Base-by-base conservation (phyloP, 2,888 invertebrate genomes). In the Drosophila paranaensis region DNA sequence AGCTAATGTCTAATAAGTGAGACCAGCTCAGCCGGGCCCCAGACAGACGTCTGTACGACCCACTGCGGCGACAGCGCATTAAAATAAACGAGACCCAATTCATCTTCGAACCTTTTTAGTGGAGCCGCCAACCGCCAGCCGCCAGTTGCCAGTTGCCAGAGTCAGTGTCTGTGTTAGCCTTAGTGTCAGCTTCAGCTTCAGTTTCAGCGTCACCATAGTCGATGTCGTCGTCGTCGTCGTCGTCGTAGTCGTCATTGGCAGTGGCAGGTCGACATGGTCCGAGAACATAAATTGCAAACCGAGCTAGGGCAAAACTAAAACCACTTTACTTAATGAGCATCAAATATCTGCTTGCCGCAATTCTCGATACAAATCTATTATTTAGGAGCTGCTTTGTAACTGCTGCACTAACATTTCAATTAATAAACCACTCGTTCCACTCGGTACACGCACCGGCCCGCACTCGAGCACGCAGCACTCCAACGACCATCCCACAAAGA, bases 261-360 rank as follows among this genome's bases (percentile, higher is more conserved):
- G 56, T 51, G 58, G 30, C 40, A 45, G 51, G 53, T 50, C 45
- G 39, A 54, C 25, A 39, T 37, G 42, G 62, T 55, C 50, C 60
- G 45, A 63, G 60, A 65, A 76, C 71, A 86, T 78, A 82, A 83
- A 86, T 82, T 85, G 83, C 83, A 76, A 69, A 66, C 65, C 60
- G 68, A 71, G 71, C 45, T 16, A 56, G 74, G 80, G 70, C 60
- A 68, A 54, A 85, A 87, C 87, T 88, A 82, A 89, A 91, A 91
- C 88, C 91, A 91, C 91, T 91, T 91, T 90, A 90, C 86, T 90
- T 91, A 91, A 91, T 91, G 91, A 91, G 91, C 91, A 91, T 91
- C 91, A 91, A 91, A 91, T 91, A 91, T 91, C 82, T 73, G 66
- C 74, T 78, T 76, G 82, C 81, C 91, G 81, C 84, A 84, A 84